Percentiles rank a stretch among this genome's conserved stretches.
Evolutionary conservation across 2,888 invertebrate genomes (phyloP).

Genomic region (Rhingia rostrata): DNA sequence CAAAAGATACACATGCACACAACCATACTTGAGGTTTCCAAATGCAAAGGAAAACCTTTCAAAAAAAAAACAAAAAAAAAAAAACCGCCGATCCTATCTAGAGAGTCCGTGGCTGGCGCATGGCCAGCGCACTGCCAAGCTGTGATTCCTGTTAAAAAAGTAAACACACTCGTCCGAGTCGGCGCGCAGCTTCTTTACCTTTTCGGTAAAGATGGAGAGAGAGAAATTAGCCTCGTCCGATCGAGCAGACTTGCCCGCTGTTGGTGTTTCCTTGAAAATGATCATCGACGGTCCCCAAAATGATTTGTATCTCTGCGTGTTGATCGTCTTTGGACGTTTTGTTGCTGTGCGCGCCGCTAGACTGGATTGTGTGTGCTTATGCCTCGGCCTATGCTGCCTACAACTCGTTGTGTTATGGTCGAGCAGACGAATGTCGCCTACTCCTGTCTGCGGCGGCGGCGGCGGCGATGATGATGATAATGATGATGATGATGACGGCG

Average conservation of each 20-base stretch:
- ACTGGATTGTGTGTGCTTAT: slow-evolving; percentile 59
- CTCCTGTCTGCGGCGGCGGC: slow-evolving; percentile 43
- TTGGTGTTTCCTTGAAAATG: slow-evolving; percentile 69
- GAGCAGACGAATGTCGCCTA: slow-evolving; percentile 74
- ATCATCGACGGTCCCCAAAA: slow-evolving; percentile 70
- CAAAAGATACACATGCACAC: slow-evolving; percentile 12
- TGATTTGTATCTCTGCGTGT: slow-evolving; percentile 70
- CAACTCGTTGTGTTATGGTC: slow-evolving; percentile 45
- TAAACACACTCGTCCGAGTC: slow-evolving; percentile 14
- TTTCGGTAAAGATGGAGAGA: slow-evolving; percentile 73
- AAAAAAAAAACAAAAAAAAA: slow-evolving; percentile 40
- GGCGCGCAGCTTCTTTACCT: slow-evolving; percentile 56
- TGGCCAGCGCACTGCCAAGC: slow-evolving; percentile 70
- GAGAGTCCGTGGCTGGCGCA: slow-evolving; percentile 67
- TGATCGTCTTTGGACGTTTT: slow-evolving; percentile 44
- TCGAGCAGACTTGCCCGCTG: slow-evolving; percentile 28
- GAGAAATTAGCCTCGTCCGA: slow-evolving; percentile 81
- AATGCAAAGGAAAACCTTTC: slow-evolving; percentile 43
- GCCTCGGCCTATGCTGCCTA: slow-evolving; percentile 26
- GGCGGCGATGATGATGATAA: slow-evolving; percentile 9
- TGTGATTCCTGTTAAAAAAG: slow-evolving; percentile 64
- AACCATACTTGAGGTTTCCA: background rate
- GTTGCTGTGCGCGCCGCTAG: slow-evolving; percentile 35
- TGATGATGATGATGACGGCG: slow-evolving; percentile 23
- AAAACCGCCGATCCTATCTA: background rate